Evolutionary conservation across 1,140 invertebrate genomes (phyloP).

Genomic region (Eubasilissa regina): DNA sequence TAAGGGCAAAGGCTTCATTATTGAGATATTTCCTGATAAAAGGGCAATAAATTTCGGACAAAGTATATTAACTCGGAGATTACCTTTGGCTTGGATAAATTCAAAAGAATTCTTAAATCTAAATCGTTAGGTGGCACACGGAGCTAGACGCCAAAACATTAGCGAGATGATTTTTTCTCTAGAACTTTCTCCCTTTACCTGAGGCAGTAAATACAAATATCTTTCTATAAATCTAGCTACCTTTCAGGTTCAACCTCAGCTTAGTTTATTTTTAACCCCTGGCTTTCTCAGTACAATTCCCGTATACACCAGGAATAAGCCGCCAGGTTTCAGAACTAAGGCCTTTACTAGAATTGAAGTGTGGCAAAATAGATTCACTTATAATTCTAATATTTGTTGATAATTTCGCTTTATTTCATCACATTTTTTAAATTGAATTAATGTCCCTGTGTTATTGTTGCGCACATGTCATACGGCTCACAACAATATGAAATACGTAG

Average conservation of each 20-base stretch:
- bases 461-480: too few species aligned
- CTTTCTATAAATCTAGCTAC: conserved; percentile 40
- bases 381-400: too few species aligned
- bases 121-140: conserved; percentile 26
- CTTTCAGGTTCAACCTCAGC: conserved; percentile 16
- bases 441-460: too few species aligned
- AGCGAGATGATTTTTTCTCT: not conserved
- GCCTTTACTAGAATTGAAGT: not conserved
- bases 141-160: conserved; percentile 16
- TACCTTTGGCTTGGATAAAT: conserved; percentile 35
- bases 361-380: too few species aligned
- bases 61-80: conserved; percentile 42
- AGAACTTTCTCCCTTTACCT: conserved; percentile 2
- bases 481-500: too few species aligned
- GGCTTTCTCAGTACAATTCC: conserved; percentile 37
- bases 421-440: too few species aligned
- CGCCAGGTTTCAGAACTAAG: conserved; percentile 22
- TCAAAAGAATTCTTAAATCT: conserved; percentile 30
- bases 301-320: conserved; percentile 4
- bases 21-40: conserved; percentile 34
- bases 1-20: conserved; percentile 8
- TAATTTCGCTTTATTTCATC: too few species aligned
- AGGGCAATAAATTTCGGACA: conserved; percentile 36
- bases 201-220: conserved; percentile 46
- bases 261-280: conserved; percentile 44